Evolutionary conservation across 2,888 invertebrate species (phyloP), one percentile per base, ranked within the genome.

Genomic region (Ochropleura leucogaster): DNA sequence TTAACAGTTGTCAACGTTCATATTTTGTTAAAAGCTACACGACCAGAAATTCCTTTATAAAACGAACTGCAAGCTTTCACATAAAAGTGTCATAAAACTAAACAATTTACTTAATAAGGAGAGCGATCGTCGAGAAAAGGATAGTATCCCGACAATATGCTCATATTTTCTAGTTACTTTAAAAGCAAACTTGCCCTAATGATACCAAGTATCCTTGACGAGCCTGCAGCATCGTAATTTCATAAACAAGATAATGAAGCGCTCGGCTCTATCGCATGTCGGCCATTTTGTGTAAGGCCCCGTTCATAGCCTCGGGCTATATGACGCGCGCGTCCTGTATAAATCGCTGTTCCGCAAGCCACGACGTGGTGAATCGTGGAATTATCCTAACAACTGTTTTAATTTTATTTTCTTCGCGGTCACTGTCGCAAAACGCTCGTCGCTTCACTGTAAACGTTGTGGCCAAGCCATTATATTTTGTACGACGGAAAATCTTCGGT

Each of bases 221-320:
- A 46, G 44, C 6, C 6, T 47, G 51, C 47, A 51, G 60, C 40
- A 16, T 47, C 44, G 18, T 60, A 47, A 14, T 55, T 49, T 20
- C 14, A 14, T 44, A 49, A 68, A 64, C 64, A n/a, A 64, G 16
- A 49, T 74, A 51, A 74, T 46, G 12, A 64, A n/a, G 9, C 4
- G 10, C 10, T 18, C 7, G 55, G n/a, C 3, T 8, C 10, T 30
- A 12, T 46, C 30, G 9, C 49, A 3, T 14, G 30, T n/a, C 74
- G n/a, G 57, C 42, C n/a, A 57, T 64, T 53, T 63, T 49, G 9
- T 42, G 9, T 20, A 42, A 53, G 16, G 4, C 59, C 59, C 4
- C 16, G 40, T 18, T 12, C 59, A 59, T 16, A 14, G 4, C 42
- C 42, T 60, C 16, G 42, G 14, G 42, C 18, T 10, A 60, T 18